These are phyloP conservation scores for Brassicogethes aeneus DNA, from an alignment of 2,888 invertebrate species.

Conservation along the genomic window DNA sequence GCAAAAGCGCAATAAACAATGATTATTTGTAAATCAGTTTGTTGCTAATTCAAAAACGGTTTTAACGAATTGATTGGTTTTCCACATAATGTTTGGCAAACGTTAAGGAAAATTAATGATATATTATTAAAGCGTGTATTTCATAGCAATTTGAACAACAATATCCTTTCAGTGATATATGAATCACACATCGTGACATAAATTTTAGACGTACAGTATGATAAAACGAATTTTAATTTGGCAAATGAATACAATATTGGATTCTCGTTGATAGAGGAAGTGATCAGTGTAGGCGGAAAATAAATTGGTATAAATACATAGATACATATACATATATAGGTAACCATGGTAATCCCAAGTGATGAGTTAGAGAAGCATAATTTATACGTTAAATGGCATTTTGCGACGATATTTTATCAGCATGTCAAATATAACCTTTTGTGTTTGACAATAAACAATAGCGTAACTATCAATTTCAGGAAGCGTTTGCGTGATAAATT, in stretches of 20 bases:
- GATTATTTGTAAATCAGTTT: no score
- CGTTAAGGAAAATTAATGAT: no score
- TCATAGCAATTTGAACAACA: no score
- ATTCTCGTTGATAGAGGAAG: conserved; percentile 10
- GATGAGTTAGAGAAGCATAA: conserved; percentile 26
- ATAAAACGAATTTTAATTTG: conserved; percentile 16
- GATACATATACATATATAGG: no score
- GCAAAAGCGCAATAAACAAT: no score
- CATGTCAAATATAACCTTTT: conserved; percentile 30
- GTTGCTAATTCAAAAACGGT: no score
- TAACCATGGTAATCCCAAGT: conserved; percentile 19
- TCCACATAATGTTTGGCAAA: no score
- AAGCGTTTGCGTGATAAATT: conserved; percentile 1
- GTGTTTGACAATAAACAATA: conserved; percentile 32
- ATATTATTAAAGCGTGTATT: no score
- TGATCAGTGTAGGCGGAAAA: conserved; percentile 15
- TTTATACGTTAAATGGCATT: conserved; percentile 26
- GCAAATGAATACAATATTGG: conserved; percentile 17
- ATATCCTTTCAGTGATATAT: no score
- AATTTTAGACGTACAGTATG: neutral
- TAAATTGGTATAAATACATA: conserved; percentile 14
- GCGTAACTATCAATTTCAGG: conserved; percentile 24
- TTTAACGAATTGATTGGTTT: no score
- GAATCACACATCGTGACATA: no score
- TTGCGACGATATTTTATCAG: conserved; percentile 27